These are phyloP conservation scores for Gadopsis bispinosus DNA, from an alignment of 2,797 vertebrate genomes.

Conservation along the genomic window DNA sequence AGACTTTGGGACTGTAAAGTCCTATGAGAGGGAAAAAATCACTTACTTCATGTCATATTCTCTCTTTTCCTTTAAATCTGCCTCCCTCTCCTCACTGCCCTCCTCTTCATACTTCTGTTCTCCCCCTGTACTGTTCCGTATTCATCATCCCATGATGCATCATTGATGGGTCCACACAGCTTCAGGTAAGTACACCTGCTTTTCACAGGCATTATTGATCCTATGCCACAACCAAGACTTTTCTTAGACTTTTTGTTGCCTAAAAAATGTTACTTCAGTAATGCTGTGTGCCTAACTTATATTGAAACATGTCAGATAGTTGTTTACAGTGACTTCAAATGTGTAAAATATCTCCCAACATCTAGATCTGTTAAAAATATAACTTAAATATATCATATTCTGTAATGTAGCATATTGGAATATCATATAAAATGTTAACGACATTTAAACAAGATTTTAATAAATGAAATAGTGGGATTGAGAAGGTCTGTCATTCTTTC, in stretches of 20 bases:
- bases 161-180: conserved; percentile 71
- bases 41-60: conserved; percentile 39
- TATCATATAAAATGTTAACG: not conserved
- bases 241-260: conserved; percentile 5
- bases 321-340: not conserved
- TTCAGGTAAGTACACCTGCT: conserved; percentile 73
- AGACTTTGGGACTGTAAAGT: conserved; percentile 32
- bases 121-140: conserved; percentile 34
- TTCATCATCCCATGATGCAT: conserved; percentile 57
- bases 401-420: not conserved
- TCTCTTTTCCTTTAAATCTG: conserved; percentile 29
- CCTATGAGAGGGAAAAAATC: conserved; percentile 31
- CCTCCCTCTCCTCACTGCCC: conserved; percentile 18
- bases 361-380: not conserved
- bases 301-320: conserved; percentile 1
- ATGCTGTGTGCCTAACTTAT: not conserved
- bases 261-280: not conserved
- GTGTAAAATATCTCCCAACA: not conserved
- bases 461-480: not conserved
- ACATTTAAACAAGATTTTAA: not conserved
- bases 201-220: conserved; percentile 29
- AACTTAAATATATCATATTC: not conserved
- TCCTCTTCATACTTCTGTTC: conserved; percentile 35
- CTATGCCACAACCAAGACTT: conserved; percentile 10
- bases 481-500: not conserved